Conservation (phyloP, 2,888 invertebrate species). For the Lasioglossum calceatum region DNA sequence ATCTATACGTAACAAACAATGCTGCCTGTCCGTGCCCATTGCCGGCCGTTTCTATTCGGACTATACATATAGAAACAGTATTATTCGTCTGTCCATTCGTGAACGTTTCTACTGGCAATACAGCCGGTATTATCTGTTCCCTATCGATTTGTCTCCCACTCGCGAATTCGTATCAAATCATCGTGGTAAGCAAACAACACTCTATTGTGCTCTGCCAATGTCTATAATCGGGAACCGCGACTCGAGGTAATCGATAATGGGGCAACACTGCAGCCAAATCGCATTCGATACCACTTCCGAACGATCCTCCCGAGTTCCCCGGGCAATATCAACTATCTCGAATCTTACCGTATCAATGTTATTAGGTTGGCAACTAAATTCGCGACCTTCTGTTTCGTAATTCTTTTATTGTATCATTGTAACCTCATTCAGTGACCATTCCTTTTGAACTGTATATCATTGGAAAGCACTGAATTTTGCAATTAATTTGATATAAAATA, state of each 20-base stretch:
- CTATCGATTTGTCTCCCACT: constrained; percentile 14
- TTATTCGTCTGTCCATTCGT: neutral
- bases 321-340: neutral
- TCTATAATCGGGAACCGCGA: neutral
- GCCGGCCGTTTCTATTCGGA: neutral
- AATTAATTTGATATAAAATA: no score
- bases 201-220: neutral
- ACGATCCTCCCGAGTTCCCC: neutral
- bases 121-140: neutral
- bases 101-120: neutral
- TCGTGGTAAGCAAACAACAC: neutral
- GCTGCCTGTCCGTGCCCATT: neutral
- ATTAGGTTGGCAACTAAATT: no score
- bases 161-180: neutral
- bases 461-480: no score
- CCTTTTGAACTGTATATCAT: no score
- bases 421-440: no score
- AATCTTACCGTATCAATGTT: neutral
- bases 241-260: neutral
- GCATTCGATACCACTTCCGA: neutral
- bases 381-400: no score
- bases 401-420: no score
- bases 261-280: neutral
- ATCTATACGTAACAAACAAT: neutral
- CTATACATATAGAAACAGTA: neutral